A percentile compares a stretch with the other conserved stretches of the same genome.
phyloP scores from a whole-genome alignment of 37 sponge, comb jelly and placozoan genomes.

The Aplysina aerophoba region DNA sequence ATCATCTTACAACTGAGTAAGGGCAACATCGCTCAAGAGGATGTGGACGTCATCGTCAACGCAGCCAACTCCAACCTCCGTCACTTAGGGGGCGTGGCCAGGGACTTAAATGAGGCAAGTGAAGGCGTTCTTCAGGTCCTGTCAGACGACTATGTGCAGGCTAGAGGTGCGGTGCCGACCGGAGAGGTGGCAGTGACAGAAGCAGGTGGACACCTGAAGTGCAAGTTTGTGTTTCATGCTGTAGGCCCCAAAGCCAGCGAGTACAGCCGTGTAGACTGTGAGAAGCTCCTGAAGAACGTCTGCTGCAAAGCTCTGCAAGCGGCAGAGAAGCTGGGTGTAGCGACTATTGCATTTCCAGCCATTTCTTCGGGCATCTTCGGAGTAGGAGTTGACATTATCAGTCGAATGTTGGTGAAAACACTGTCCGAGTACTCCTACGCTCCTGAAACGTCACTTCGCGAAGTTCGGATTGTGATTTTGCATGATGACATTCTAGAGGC shows the following conservation, averaged over 20 bases:
- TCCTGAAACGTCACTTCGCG: neutral
- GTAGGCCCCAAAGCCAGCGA: slow-evolving; percentile 52
- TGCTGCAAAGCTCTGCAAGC: slow-evolving; percentile 11
- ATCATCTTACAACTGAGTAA: too few species aligned
- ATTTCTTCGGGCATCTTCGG: slow-evolving; percentile 66
- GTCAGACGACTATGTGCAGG: neutral
- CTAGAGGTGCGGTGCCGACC: slow-evolving; percentile 1
- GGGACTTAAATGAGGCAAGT: slow-evolving; percentile 64
- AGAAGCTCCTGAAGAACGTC: slow-evolving; percentile 31
- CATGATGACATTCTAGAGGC: neutral
- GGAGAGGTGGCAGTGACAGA: slow-evolving; percentile 56
- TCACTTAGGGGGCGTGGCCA: slow-evolving; percentile 72
- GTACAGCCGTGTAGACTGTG: neutral
- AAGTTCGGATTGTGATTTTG: slow-evolving; percentile 2
- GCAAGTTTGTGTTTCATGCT: slow-evolving; percentile 69
- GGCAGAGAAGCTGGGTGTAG: slow-evolving; percentile 28
- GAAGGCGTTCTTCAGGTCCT: slow-evolving; percentile 35
- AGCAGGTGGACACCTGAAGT: slow-evolving; percentile 64
- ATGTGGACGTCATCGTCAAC: slow-evolving; percentile 69
- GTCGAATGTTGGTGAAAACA: slow-evolving; percentile 1
- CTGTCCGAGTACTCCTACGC: neutral
- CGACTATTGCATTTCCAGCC: slow-evolving; percentile 70
- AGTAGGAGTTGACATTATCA: neutral
- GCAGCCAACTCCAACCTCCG: slow-evolving; percentile 62
- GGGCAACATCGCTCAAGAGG: slow-evolving; percentile 52